A percentile compares a stretch with the other conserved stretches of the same genome.
phyloP scores from a whole-genome alignment of 2,113 vertebrate species.

The Microtus pennsylvanicus region DNA sequence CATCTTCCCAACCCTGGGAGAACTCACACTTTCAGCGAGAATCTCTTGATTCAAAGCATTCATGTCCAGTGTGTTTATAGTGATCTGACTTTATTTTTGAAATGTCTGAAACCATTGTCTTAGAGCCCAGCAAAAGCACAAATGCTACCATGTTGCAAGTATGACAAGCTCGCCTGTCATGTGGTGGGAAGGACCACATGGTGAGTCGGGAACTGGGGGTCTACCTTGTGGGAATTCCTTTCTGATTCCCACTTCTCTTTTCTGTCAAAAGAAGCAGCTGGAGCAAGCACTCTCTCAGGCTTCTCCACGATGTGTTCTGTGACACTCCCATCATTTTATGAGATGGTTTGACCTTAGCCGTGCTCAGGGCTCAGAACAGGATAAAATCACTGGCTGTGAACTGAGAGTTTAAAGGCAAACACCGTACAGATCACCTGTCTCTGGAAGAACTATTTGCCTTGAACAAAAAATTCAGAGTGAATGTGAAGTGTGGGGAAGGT shows the following conservation, averaged over 20 bases:
- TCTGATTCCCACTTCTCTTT: not conserved
- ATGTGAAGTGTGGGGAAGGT: slow-evolving; percentile 13
- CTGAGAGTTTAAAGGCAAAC: not conserved
- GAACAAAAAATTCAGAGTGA: slow-evolving; percentile 41
- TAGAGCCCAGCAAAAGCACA: not conserved
- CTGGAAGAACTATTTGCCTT: not conserved
- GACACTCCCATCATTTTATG: not conserved
- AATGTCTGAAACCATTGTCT: not conserved
- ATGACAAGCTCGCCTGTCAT: too few relatives aligned
- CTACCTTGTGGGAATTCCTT: not conserved
- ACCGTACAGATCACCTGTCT: not conserved
- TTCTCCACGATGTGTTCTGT: not conserved
- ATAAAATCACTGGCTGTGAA: slow-evolving; percentile 38
- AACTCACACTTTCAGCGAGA: not conserved
- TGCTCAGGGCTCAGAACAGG: not conserved
- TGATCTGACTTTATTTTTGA: slow-evolving; percentile 8
- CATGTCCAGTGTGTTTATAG: not conserved
- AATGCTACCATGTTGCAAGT: not conserved
- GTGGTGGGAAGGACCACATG: not conserved
- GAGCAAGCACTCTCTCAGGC: not conserved
- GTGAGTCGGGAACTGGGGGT: not conserved
- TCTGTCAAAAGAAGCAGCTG: not conserved
- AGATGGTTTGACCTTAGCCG: slow-evolving; percentile 1
- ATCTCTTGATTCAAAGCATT: not conserved
- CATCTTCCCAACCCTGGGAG: too few relatives aligned